A percentile compares a stretch with the other conserved stretches of the same genome.
These are phyloP conservation scores for Erebia epiphron DNA, from an alignment of 2,888 invertebrate species.

Conservation along the genomic window DNA sequence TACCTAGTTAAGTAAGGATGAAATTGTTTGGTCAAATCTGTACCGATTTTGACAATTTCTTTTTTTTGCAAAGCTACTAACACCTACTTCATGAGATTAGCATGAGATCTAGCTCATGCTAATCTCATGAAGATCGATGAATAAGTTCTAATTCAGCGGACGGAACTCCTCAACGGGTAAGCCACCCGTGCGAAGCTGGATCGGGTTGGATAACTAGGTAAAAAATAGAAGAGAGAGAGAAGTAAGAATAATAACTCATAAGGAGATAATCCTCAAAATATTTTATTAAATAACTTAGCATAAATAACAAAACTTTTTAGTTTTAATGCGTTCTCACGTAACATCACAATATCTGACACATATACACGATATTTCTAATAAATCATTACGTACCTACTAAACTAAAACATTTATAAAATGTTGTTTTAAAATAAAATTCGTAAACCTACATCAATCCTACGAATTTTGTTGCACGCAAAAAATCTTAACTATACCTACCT, in stretches of 20 bases:
- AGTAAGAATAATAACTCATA: slow-evolving; percentile 14
- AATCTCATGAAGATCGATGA: too few relatives aligned
- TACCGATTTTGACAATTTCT: too few relatives aligned
- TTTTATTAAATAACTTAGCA: slow-evolving; percentile 3
- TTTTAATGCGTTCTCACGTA: background rate
- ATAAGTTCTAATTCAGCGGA: too few relatives aligned
- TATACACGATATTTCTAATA: background rate
- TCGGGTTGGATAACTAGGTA: too few relatives aligned
- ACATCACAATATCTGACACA: background rate
- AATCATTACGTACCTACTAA: background rate
- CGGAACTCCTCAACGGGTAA: too few relatives aligned
- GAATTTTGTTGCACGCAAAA: background rate
- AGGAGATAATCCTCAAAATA: background rate
- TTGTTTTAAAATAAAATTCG: background rate
- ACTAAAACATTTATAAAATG: slow-evolving; percentile 9
- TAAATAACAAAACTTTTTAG: background rate
- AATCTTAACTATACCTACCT: background rate
- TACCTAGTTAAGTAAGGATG: too few relatives aligned
- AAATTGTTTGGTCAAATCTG: too few relatives aligned
- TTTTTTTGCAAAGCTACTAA: too few relatives aligned
- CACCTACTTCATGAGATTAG: too few relatives aligned
- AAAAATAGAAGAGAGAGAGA: too few relatives aligned
- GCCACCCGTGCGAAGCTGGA: too few relatives aligned
- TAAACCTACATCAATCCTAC: background rate
- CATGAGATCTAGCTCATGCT: too few relatives aligned